Conservation (phyloP, 1,140 invertebrate genomes). For the Agraylea sexmaculata region DNA sequence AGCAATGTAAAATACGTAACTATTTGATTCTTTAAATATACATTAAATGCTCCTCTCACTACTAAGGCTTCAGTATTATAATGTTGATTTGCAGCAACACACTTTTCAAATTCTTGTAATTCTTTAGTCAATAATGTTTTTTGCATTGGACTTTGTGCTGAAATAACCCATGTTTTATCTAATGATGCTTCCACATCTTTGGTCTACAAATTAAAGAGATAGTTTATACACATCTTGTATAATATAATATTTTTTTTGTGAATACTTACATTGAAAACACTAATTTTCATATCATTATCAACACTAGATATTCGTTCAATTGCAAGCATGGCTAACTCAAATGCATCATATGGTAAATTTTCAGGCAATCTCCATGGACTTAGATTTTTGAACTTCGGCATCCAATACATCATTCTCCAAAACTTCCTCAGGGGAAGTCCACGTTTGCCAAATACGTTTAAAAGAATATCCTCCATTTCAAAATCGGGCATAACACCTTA, state of each 20-base stretch:
- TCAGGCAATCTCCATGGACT: slow-evolving; percentile 82
- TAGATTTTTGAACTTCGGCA: slow-evolving; percentile 89
- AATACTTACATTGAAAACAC: slow-evolving; percentile 50
- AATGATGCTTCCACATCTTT: slow-evolving; percentile 59
- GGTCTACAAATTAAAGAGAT: slow-evolving; percentile 35
- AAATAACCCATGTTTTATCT: slow-evolving; percentile 91
- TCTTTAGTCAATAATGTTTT: slow-evolving; percentile 60
- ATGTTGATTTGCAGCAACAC: neutral
- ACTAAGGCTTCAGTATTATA: slow-evolving; percentile 48
- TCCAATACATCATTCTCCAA: slow-evolving; percentile 94
- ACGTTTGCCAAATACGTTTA: slow-evolving; percentile 72
- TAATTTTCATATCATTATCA: slow-evolving; percentile 65
- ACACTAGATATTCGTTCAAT: slow-evolving; percentile 75
- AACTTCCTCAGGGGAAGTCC: slow-evolving; percentile 72
- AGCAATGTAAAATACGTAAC: slow-evolving; percentile 81
- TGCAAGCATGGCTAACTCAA: slow-evolving; percentile 76
- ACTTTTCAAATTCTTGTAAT: slow-evolving; percentile 30
- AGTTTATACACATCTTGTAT: neutral
- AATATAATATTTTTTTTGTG: slow-evolving; percentile 5
- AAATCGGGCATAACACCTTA: slow-evolving; percentile 80
- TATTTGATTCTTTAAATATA: slow-evolving; percentile 63
- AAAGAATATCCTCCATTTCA: slow-evolving; percentile 71
- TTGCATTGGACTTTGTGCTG: slow-evolving; percentile 73
- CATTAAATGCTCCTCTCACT: slow-evolving; percentile 77
- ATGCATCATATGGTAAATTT: slow-evolving; percentile 55